Evolutionary conservation across 37 sponge, comb jelly and placozoan species (phyloP), one percentile per base, ranked within the genome.

Genomic region (Amphimedon queenslandica): DNA sequence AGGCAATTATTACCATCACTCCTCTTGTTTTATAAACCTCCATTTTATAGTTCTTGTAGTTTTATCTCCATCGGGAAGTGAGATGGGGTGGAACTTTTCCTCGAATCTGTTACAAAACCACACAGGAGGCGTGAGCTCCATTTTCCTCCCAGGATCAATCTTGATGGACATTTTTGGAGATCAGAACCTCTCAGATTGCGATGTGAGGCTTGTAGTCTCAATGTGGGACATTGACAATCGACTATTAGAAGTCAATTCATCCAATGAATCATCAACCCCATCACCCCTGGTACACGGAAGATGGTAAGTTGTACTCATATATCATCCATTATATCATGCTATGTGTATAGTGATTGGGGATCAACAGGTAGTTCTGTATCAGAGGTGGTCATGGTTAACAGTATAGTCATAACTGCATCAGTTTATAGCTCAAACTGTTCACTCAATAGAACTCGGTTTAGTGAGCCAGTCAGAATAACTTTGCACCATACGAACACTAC

Each of bases 401-500:
- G 87, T 79, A 66, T 86, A 13, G 37, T 86, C 55, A 57, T 81
- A 0, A 66, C 82, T 55, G 74, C 74, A 5, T 21, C 43, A 25
- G 57, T 86, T 28, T 58, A 35, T 3, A 75, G 71, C 63, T 32
- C 33, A 0, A 63, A 77, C 23, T 23, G 43, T 37, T 29, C 30
- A 35, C 23, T 78, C 18, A 69, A 77, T 78, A 81, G 82, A 37
- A 40, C 76, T 4, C 0, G 16, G 21, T 67, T 83, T 41, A 38
- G 53, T 32, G 65, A 67, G 0, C 84, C 90, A 32, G 67, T 89
- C 37, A 23, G 43, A 27, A 83, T 83, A 33, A 72, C 78, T 16
- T 66, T 89, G 27, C 57, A 75, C 16, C 90, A 83, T 67, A 40
- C 75, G 42, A 69, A 69, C 11, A 0, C 31, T 30, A 38, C 30